Evolutionary conservation across 2,113 vertebrate genomes (phyloP).

Genomic region (Rhodinocichla rosea): DNA sequence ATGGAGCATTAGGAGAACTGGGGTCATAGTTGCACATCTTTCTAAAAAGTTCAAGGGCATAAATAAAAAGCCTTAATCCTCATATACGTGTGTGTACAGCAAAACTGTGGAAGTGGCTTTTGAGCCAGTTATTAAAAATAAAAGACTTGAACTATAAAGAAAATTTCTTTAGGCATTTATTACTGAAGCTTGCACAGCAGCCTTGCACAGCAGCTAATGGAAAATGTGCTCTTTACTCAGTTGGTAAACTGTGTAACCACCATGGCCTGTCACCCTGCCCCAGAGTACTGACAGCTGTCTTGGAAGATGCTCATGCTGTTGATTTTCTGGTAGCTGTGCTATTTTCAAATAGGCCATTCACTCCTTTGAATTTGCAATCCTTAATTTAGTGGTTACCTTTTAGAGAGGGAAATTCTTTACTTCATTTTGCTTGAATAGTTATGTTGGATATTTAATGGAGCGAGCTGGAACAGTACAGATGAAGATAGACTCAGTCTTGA

Average conservation of each 20-base stretch:
- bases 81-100: not conserved
- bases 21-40: not conserved
- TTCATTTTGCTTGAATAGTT: not conserved
- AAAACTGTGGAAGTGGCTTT: not conserved
- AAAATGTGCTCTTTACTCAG: not conserved
- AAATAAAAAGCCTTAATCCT: not conserved
- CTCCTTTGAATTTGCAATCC: not conserved
- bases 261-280: not conserved
- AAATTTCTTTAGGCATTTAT: not conserved
- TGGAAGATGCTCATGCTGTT: not conserved
- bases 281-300: not conserved
- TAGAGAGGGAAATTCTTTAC: not conserved
- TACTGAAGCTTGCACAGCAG: not conserved
- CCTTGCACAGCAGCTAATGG: not conserved
- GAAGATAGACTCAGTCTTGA: not conserved
- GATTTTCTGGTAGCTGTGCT: not conserved
- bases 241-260: accelerated
- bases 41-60: not conserved
- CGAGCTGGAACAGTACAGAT: not conserved
- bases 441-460: not conserved
- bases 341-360: not conserved
- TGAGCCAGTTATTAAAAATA: not conserved
- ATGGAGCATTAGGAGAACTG: not conserved
- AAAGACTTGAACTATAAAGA: not conserved
- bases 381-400: not conserved